These are phyloP conservation scores for Bombus confusus DNA, from an alignment of 1,140 invertebrate genomes.

Conservation along the genomic window DNA sequence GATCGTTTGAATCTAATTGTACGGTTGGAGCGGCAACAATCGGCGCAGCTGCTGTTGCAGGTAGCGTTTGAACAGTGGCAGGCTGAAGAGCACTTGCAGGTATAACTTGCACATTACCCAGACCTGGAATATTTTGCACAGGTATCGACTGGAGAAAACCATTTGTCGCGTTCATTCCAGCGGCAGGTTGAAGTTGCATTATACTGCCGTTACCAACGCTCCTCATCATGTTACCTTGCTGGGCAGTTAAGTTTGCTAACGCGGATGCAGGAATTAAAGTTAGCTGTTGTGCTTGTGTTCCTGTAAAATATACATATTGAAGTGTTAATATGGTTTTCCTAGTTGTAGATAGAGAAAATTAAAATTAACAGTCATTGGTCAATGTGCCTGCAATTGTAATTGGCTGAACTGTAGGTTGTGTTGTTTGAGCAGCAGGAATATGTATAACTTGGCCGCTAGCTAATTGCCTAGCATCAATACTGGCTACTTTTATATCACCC, in stretches of 20 bases:
- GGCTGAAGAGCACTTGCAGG: constrained; percentile 83
- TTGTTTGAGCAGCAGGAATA: constrained; percentile 77
- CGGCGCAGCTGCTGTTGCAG: constrained; percentile 65
- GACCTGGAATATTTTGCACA: constrained; percentile 88
- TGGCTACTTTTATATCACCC: constrained; percentile 79
- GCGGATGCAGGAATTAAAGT: constrained; percentile 88
- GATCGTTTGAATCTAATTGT: constrained; percentile 89
- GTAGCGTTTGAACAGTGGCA: constrained; percentile 76
- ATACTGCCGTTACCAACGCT: constrained; percentile 76
- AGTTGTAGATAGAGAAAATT: not conserved
- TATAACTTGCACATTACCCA: constrained; percentile 90
- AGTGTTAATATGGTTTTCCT: not conserved
- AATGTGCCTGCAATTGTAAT: constrained; percentile 84
- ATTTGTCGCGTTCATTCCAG: constrained; percentile 74
- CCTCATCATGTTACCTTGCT: constrained; percentile 77
- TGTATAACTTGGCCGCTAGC: constrained; percentile 80
- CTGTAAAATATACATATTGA: constrained; percentile 46
- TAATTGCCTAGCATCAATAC: constrained; percentile 79
- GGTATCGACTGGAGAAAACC: constrained; percentile 85
- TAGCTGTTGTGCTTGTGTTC: constrained; percentile 87
- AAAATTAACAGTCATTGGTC: not conserved
- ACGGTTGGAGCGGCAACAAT: constrained; percentile 67
- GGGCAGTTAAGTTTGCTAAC: constrained; percentile 76
- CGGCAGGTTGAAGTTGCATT: constrained; percentile 78
- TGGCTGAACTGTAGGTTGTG: constrained; percentile 81